Evolutionary conservation across 2,797 vertebrate genomes (phyloP).

Genomic region (Cheirogaleus major): DNA sequence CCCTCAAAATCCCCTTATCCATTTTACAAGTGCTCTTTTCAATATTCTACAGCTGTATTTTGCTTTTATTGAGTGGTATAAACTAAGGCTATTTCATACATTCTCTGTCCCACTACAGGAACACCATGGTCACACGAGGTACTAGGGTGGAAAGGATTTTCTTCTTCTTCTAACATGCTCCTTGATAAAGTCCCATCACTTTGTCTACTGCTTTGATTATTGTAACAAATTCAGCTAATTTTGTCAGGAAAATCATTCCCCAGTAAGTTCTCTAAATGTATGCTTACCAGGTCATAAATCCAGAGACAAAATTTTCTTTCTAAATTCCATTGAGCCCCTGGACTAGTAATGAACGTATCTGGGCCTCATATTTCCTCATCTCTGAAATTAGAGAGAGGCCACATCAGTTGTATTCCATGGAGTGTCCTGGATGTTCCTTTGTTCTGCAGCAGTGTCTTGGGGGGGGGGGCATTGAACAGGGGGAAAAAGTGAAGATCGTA

Average conservation of each 20-base stretch:
- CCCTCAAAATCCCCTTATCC: neutral
- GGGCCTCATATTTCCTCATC: neutral
- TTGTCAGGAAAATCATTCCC: neutral
- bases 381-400: neutral
- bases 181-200: neutral
- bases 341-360: neutral
- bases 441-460: neutral
- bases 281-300: neutral
- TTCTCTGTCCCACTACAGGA: neutral
- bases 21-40: neutral
- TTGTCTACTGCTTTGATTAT: neutral
- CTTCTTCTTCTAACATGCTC: neutral
- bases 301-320: neutral
- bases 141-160: neutral
- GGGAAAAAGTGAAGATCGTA: neutral
- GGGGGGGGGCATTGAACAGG: rapidly evolving
- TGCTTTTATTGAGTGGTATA: neutral
- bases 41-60: neutral
- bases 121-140: neutral
- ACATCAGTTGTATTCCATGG: neutral
- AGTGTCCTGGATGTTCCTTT: neutral
- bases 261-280: neutral
- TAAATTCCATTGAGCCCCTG: neutral
- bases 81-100: neutral
- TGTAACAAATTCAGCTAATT: neutral